phyloP scores from a whole-genome alignment of 2,888 invertebrate genomes.

The Macropis europaea region DNA sequence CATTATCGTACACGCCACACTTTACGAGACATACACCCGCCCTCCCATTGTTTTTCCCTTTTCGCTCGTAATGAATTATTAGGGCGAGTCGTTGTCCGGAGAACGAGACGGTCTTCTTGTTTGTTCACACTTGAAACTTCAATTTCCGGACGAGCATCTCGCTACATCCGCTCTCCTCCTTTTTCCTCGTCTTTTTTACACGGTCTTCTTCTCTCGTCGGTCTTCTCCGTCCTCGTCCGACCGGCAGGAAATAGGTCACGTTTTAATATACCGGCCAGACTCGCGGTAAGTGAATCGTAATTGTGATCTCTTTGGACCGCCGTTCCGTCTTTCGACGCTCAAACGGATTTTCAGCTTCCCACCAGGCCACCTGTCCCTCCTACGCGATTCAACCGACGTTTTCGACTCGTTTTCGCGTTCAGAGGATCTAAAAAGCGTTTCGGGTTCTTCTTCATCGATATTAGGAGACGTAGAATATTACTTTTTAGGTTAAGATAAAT shows the following conservation, averaged over 20 bases:
- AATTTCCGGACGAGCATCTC: conserved; percentile 47
- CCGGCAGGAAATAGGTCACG: conserved; percentile 40
- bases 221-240: no score
- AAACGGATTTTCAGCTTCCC: conserved; percentile 1
- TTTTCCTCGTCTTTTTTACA: neutral
- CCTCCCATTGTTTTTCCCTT: conserved; percentile 31
- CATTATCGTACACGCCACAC: conserved; percentile 52
- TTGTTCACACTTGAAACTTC: conserved; percentile 52
- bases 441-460: no score
- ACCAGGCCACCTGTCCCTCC: neutral
- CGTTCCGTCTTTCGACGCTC: conserved; percentile 3
- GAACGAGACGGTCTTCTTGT: conserved; percentile 23
- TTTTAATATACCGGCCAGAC: conserved; percentile 44
- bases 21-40: neutral
- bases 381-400: no score
- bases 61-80: conserved; percentile 48
- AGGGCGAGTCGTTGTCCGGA: conserved; percentile 14
- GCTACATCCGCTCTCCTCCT: no score
- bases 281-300: conserved; percentile 50
- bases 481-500: no score
- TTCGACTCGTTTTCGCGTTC: no score
- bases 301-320: conserved; percentile 40
- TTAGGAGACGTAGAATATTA: no score
- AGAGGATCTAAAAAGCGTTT: no score
- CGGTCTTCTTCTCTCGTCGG: neutral